Conservation (phyloP, 1,140 invertebrate genomes). For the Bombus superbus region DNA sequence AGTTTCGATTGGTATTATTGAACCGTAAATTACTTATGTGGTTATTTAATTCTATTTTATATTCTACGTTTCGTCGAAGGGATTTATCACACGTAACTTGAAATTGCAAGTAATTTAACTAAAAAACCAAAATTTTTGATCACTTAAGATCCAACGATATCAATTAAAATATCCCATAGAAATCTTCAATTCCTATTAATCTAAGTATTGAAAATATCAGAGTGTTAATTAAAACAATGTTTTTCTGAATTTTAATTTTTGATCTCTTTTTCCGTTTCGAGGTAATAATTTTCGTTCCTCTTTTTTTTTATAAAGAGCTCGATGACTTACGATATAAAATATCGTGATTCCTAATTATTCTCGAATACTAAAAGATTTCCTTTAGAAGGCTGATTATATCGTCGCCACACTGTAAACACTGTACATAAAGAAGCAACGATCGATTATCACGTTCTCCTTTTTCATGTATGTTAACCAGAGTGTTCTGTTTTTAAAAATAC, state of each 20-base stretch:
- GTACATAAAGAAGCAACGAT: constrained; percentile 60
- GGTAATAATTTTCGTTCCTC: background rate
- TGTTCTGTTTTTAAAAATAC: constrained; percentile 44
- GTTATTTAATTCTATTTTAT: background rate
- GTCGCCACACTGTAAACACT: constrained; percentile 63
- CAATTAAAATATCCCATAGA: too few species aligned
- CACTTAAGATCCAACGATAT: too few species aligned
- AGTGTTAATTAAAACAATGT: too few species aligned
- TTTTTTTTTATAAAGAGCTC: background rate
- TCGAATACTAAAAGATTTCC: constrained; percentile 11
- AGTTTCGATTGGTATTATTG: background rate
- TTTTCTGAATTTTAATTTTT: background rate
- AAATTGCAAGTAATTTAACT: background rate
- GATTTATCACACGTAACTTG: background rate
- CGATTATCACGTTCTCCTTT: constrained; percentile 36
- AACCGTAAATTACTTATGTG: background rate
- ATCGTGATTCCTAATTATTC: constrained; percentile 14
- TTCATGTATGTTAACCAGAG: constrained; percentile 62
- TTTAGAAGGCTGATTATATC: constrained; percentile 50
- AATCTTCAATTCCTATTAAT: too few species aligned
- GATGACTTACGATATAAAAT: constrained; percentile 31
- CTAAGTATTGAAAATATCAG: too few species aligned
- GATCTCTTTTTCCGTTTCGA: background rate
- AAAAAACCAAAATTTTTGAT: too few species aligned
- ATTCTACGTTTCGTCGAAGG: background rate